Base-by-base conservation (phyloP, 2,797 vertebrate species). In the Craterocephalus amniculus region DNA sequence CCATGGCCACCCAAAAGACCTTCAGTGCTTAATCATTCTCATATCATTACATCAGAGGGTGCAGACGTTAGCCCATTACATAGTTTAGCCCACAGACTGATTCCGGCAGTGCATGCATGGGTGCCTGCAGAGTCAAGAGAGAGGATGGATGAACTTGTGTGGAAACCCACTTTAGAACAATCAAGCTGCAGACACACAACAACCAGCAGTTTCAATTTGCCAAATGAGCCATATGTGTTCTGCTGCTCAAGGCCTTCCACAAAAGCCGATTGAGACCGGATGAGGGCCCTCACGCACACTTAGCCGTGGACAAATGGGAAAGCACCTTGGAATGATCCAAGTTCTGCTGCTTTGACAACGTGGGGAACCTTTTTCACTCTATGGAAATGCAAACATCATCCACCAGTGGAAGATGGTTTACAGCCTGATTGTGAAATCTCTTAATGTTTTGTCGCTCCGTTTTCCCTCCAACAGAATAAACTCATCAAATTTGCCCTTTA, bases 171-270 rank as follows among this genome's bases (percentile, higher is more conserved):
- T 73, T 76, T 52, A 43, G 57, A 75, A 85, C 62, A 74, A 84
- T 80, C 31, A 67, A 70, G 62, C 74, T 49, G 48, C 57, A 74
- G 76, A 78, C 52, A 70, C 27, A 54, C 59, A 74, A 60, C 55
- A 63, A 63, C 62, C 61, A 52, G 40, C 67, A 69, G 35, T 61
- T 83, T 79, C 34, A 67, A 59, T 88, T 78, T 59, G 57, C 82
- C 59, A 78, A 84, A 84, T 78, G 70, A 83, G 66, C 73, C 74
- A 62, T 74, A 45, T 74, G 78, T 58, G 72, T 79, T 86, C 58
- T 5, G 20, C 26, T 6, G 72, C 84, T 71, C 3, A 6, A 58
- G 72, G 87, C 70, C 68, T 65, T 66, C 16, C 40, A 67, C 65
- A 27, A 56, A 56, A 56, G 72, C 74, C 80, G 65, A 83, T 59